A percentile compares a stretch with the other conserved stretches of the same genome.
Evolutionary conservation across 1,140 invertebrate genomes (phyloP).

Genomic region (Nasonia longicornis): DNA sequence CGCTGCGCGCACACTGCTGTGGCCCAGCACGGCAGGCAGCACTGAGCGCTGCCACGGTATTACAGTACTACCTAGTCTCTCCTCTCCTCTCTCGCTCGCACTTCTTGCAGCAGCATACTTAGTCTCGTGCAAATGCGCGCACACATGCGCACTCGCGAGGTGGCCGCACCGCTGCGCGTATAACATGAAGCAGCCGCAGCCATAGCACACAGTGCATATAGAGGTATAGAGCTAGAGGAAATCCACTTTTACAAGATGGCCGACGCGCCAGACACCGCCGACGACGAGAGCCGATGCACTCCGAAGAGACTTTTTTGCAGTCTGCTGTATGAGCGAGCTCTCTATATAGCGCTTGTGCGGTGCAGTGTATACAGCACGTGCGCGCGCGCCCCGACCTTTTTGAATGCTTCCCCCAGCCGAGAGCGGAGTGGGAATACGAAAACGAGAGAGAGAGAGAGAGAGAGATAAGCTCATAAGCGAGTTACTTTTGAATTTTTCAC

Average conservation of each 20-base stretch:
- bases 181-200: neutral
- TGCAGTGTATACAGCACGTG: constrained; percentile 13
- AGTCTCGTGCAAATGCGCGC: constrained; percentile 7
- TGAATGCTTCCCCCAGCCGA: neutral
- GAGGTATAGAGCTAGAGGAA: constrained; percentile 20
- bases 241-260: constrained; percentile 55
- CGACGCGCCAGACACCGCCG: constrained; percentile 36
- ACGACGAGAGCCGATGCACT: neutral
- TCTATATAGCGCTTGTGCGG: neutral
- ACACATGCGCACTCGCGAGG: neutral
- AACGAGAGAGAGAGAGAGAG: neutral
- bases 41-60: neutral
- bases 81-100: neutral
- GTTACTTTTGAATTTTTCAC: neutral
- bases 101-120: neutral
- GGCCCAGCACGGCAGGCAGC: neutral
- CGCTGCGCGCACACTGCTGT: neutral
- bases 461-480: neutral
- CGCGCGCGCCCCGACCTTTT: neutral
- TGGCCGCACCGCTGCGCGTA: neutral
- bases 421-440: too few species aligned
- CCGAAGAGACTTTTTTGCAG: neutral
- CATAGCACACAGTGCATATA: constrained; percentile 41
- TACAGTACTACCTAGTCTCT: neutral
- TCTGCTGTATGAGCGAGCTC: neutral